Conservation (phyloP, 1,140 invertebrate species). For the Vanessa atalanta region DNA sequence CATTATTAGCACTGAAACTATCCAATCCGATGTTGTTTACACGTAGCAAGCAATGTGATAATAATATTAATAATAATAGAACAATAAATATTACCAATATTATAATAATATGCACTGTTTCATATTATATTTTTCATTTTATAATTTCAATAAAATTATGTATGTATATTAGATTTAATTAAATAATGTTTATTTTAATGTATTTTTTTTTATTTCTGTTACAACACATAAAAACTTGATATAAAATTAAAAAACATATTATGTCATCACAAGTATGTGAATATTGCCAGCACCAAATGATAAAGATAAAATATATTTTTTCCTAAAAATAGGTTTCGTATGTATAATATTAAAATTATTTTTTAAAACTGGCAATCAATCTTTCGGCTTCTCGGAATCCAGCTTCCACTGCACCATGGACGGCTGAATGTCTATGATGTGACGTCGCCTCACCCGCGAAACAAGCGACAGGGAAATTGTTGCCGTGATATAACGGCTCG, state of each 20-base stretch:
- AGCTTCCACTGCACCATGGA: slow-evolving; percentile 90
- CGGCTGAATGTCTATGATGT: slow-evolving; percentile 86
- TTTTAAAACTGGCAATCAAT: slow-evolving; percentile 59
- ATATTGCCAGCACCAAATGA: not conserved
- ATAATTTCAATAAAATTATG: not conserved
- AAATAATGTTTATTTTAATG: not conserved
- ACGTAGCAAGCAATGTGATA: slow-evolving; percentile 4
- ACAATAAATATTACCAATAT: too few relatives aligned
- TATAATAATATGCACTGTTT: too few relatives aligned
- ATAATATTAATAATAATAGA: not conserved
- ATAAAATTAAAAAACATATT: not conserved
- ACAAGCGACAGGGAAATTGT: slow-evolving; percentile 81
- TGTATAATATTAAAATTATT: slow-evolving; percentile 15
- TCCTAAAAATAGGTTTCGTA: too few relatives aligned
- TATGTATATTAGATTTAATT: not conserved
- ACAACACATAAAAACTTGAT: not conserved
- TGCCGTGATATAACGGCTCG: slow-evolving; percentile 78
- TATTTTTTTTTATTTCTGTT: not conserved
- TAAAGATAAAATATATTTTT: not conserved
- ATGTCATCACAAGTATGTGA: not conserved
- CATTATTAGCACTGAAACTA: slow-evolving; percentile 62
- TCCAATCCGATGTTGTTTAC: slow-evolving; percentile 51
- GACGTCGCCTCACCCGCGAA: slow-evolving; percentile 89
- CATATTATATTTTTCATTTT: too few relatives aligned
- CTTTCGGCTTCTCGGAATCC: slow-evolving; percentile 90